phyloP scores from a whole-genome alignment of 2,888 invertebrate species.

The Amphipoea oculea region DNA sequence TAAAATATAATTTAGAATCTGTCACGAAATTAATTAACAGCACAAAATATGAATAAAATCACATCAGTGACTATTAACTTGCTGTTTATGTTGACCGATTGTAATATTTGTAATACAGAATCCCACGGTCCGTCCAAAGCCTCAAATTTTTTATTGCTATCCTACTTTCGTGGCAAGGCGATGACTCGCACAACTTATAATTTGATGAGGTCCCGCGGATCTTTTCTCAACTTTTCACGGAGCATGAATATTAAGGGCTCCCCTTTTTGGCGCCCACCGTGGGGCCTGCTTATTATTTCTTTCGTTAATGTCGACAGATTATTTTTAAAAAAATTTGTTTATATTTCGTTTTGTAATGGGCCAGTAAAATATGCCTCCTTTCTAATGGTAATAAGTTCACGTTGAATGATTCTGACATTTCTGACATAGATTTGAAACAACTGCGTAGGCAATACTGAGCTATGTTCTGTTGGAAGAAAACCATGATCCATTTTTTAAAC shows the following conservation, averaged over 20 bases:
- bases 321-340: conserved; percentile 31
- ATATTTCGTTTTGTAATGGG: background rate
- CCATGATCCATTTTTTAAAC: background rate
- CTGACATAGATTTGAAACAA: background rate
- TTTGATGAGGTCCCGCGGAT: conserved; percentile 81
- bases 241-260: conserved; percentile 83
- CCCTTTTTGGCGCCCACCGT: conserved; percentile 81
- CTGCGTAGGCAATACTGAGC: too few species aligned
- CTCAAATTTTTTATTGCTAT: conserved; percentile 33
- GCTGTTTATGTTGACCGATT: background rate
- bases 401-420: background rate
- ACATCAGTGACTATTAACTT: background rate
- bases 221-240: conserved; percentile 79
- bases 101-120: background rate
- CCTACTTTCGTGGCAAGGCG: conserved; percentile 61
- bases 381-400: background rate
- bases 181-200: conserved; percentile 80
- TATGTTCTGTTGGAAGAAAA: background rate
- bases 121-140: background rate
- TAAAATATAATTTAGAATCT: background rate
- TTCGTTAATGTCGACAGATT: conserved; percentile 37
- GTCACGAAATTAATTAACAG: background rate
- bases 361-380: background rate
- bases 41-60: background rate
- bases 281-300: conserved; percentile 68